Conservation (phyloP, 1,140 invertebrate species). For the Papilio glaucus region DNA sequence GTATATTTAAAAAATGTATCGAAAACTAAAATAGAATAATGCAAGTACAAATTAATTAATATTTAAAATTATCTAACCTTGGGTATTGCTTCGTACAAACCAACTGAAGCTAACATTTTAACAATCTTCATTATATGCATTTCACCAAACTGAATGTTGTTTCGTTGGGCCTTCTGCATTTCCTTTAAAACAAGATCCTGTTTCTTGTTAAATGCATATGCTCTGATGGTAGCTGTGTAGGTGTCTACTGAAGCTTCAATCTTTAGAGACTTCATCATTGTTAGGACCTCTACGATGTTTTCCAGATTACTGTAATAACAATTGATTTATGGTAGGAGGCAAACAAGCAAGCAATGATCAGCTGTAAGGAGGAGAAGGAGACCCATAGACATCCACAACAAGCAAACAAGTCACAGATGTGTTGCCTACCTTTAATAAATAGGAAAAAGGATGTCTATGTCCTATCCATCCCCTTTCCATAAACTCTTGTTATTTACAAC, state of each 20-base stretch:
- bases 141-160: slow-evolving; percentile 63
- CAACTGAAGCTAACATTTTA: slow-evolving; percentile 64
- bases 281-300: slow-evolving; percentile 77
- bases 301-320: slow-evolving; percentile 60
- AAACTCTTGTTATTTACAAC: no score
- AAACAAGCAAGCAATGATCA: no score
- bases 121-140: slow-evolving; percentile 82
- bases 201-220: slow-evolving; percentile 80
- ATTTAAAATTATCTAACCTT: slow-evolving; percentile 48
- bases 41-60: neutral
- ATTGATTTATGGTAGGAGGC: no score
- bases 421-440: no score
- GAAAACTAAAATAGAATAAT: neutral
- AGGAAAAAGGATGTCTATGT: no score
- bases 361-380: no score
- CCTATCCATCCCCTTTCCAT: no score
- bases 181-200: slow-evolving; percentile 67
- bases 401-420: no score
- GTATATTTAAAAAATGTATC: neutral
- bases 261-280: slow-evolving; percentile 82
- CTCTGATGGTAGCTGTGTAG: slow-evolving; percentile 74
- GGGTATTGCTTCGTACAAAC: slow-evolving; percentile 56
- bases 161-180: slow-evolving; percentile 54
- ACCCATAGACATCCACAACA: no score
- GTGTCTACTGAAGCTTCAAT: slow-evolving; percentile 79